Percentiles rank a stretch among this genome's conserved stretches.
Evolutionary conservation across 2,797 vertebrate species (phyloP).

Genomic region (Anguilla marmorata): DNA sequence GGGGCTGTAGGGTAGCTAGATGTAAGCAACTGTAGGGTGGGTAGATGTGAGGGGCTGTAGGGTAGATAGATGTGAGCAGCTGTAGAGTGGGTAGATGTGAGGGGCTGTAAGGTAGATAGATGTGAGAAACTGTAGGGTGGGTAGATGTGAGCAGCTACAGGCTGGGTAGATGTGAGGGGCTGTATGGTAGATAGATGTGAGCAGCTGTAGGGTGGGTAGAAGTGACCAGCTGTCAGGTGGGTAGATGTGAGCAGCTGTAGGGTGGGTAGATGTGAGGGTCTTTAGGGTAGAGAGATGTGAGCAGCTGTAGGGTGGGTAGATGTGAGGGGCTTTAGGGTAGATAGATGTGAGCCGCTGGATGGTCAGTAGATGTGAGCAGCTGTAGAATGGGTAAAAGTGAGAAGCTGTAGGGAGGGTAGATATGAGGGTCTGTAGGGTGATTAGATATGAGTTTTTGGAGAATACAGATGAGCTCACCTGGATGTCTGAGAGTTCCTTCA

Average conservation of each 20-base stretch:
- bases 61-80: no score
- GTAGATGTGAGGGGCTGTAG: no score
- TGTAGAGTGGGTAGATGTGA: neutral
- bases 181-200: no score
- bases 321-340: neutral
- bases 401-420: neutral
- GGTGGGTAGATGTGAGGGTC: no score
- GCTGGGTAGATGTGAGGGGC: no score
- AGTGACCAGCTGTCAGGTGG: neutral
- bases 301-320: no score
- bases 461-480: constrained; percentile 70
- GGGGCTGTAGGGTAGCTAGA: no score
- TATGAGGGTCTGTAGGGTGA: neutral
- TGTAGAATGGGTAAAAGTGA: neutral
- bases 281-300: no score
- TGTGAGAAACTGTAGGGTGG: no score
- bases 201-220: neutral
- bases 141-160: no score
- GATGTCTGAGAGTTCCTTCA: constrained; percentile 78
- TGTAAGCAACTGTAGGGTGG: no score
- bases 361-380: neutral
- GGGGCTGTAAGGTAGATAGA: neutral
- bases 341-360: no score
- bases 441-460: neutral
- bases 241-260: neutral